phyloP scores from a whole-genome alignment of 2,888 invertebrate species.

The Tribolium freemani region DNA sequence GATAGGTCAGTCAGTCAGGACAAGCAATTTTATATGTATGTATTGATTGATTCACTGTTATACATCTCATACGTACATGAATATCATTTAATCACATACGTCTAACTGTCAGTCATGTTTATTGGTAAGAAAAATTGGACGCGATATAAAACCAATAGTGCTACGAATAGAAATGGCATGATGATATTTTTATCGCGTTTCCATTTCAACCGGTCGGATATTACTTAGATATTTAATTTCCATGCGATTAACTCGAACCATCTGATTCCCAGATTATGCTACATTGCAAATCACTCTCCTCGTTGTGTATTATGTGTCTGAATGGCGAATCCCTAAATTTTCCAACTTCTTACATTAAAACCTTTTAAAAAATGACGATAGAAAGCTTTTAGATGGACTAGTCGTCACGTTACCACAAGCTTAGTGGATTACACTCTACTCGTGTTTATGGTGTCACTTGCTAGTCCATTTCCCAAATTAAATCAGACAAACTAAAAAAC shows the following conservation, averaged over 20 bases:
- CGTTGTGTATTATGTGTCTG: constrained; percentile 42
- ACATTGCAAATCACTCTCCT: constrained; percentile 45
- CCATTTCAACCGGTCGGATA: constrained; percentile 63
- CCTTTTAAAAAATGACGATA: constrained; percentile 46
- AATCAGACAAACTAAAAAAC: constrained; percentile 63
- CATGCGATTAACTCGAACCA: constrained; percentile 63
- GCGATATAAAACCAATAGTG: constrained; percentile 58
- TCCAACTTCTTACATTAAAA: constrained; percentile 38
- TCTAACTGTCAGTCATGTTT: constrained; percentile 60
- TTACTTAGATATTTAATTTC: constrained; percentile 64
- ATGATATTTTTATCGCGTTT: constrained; percentile 61
- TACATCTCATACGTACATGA: constrained; percentile 37
- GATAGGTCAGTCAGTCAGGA: no score
- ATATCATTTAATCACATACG: constrained; percentile 52
- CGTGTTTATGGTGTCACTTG: constrained; percentile 61
- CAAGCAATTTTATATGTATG: no score
- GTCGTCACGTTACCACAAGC: constrained; percentile 60
- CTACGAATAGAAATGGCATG: constrained; percentile 58
- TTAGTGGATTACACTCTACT: constrained; percentile 41
- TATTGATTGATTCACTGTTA: not conserved
- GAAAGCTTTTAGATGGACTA: constrained; percentile 62
- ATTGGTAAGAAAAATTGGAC: constrained; percentile 61
- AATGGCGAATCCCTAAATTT: constrained; percentile 36
- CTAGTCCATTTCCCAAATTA: constrained; percentile 66
- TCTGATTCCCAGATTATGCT: constrained; percentile 55